Evolutionary conservation across 1,140 invertebrate species (phyloP), one percentile per base, ranked within the genome.

Genomic region (Nasonia longicornis): DNA sequence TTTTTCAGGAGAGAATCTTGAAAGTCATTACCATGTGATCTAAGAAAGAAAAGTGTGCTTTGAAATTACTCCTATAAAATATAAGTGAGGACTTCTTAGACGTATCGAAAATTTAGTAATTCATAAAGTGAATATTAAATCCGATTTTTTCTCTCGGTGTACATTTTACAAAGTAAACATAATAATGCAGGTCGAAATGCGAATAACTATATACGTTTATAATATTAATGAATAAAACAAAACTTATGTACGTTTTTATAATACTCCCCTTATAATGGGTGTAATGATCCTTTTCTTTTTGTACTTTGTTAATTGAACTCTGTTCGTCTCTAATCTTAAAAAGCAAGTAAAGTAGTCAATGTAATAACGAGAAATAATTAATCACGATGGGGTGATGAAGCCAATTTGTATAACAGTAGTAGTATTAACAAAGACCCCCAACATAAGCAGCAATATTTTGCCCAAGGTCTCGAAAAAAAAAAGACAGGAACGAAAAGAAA

Each of bases 271-370:
- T 70, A 38, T 78, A 63, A 79, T 76, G 81, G 80, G 81, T 79
- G 81, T 77, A 79, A 83, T 83, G 82, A 76, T 83, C 77, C 77
- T 79, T 83, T 79, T 83, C 78, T 83, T 77, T 80, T 83, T 83
- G 82, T 83, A 80, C 82, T 83, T 83, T 80, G 82, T 83, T 83
- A 82, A 16, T 78, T 76, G 80, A 80, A 80, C 76, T 52, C 22
- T 82, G 63, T 78, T 82, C 76, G 69, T 82, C 22, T 77, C 76
- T 82, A 76, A 82, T 78, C 22, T 26, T 38, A 71, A 71, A 71
- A 42, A 16, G 20, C 16, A 58, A 69, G 58, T 52, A 66, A 77
- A 72, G 80, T 81, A 81, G 69, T 77, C 38, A 82, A 78, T 82
- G 66, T 82, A 77, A 76, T 78, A 78, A 78, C 45, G 75, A 78